A percentile compares a stretch with the other conserved stretches of the same genome.
phyloP scores from a whole-genome alignment of 2,113 vertebrate species.

The Bambusicola thoracicus region DNA sequence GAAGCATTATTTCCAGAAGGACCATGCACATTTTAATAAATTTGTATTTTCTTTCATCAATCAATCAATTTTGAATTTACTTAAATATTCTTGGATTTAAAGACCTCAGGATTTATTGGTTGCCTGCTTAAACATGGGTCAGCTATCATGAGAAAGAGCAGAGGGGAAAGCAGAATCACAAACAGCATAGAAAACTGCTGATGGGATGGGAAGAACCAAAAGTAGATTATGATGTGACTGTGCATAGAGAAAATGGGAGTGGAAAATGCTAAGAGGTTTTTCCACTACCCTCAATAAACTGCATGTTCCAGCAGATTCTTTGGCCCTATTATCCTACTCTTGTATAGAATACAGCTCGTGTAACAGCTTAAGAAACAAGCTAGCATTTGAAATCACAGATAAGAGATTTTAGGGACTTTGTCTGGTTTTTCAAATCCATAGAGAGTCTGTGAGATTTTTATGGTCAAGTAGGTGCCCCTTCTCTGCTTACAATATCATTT shows the following conservation, averaged over 20 bases:
- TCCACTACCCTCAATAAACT: background rate
- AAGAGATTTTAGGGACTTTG: background rate
- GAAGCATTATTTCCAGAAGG: background rate
- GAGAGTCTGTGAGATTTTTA: background rate
- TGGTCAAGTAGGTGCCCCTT: background rate
- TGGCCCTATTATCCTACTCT: background rate
- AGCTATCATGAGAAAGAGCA: background rate
- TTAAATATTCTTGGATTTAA: background rate
- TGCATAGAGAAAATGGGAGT: background rate
- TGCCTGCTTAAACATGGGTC: background rate
- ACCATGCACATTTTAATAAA: background rate
- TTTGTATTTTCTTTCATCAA: background rate
- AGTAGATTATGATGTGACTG: background rate
- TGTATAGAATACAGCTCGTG: background rate
- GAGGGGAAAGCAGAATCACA: background rate
- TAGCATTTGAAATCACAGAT: background rate
- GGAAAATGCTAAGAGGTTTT: background rate
- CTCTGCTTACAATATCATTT: background rate
- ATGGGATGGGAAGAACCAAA: background rate
- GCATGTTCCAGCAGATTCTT: background rate
- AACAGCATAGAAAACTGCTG: background rate
- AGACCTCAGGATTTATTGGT: background rate
- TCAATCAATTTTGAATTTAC: constrained; percentile 15
- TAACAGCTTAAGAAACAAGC: background rate
- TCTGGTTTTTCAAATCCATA: background rate